Conservation (phyloP, 2,888 invertebrate genomes). For the Timema cristinae region DNA sequence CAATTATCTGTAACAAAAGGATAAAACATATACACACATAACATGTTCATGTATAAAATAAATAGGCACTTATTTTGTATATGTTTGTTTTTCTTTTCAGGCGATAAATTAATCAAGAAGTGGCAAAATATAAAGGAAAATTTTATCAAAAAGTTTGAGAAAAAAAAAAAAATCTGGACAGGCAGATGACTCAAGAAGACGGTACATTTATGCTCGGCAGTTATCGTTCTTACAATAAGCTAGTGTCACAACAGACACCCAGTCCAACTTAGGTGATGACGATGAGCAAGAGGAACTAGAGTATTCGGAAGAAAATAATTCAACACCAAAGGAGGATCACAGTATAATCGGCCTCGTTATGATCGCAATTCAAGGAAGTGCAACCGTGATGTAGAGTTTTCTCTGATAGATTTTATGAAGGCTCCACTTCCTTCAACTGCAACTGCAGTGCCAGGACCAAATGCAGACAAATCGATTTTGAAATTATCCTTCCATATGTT, state of each 20-base stretch:
- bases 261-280: neutral
- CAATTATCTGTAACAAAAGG: no score
- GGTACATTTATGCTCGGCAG: constrained; percentile 10
- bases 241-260: neutral
- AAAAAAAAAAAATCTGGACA: neutral
- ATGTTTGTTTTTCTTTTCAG: neutral
- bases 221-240: neutral
- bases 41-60: no score
- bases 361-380: neutral
- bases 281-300: neutral
- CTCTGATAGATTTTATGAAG: neutral
- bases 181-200: neutral
- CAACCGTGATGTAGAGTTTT: neutral
- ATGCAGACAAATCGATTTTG: neutral
- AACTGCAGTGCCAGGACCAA: neutral
- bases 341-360: neutral
- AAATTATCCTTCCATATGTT: neutral
- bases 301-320: neutral
- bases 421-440: neutral
- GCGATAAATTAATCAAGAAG: neutral
- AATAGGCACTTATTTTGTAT: neutral
- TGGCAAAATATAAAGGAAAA: neutral
- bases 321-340: neutral
- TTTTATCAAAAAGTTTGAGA: neutral
- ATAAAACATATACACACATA: no score